Evolutionary conservation across 1,140 invertebrate species (phyloP).

Genomic region (Diorhabda sublineata): DNA sequence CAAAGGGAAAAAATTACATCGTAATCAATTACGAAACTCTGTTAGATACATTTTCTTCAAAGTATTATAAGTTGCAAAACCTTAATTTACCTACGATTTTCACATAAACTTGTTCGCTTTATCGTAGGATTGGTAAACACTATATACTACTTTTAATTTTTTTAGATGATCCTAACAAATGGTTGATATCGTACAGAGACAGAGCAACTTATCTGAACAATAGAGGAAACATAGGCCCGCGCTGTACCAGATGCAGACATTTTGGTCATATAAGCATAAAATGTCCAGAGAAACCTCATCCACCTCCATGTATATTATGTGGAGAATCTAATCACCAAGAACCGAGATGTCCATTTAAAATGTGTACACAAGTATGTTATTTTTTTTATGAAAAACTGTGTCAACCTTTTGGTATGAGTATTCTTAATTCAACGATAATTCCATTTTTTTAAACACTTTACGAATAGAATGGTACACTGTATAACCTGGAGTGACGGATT

Average conservation of each 20-base stretch:
- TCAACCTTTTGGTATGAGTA: too few relatives aligned
- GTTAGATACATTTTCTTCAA: too few relatives aligned
- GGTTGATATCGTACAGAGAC: constrained; percentile 49
- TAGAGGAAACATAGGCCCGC: constrained; percentile 38
- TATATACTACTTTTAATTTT: background rate
- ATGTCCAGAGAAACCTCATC: constrained; percentile 46
- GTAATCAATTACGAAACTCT: too few relatives aligned
- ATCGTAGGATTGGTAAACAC: too few relatives aligned
- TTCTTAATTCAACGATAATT: too few relatives aligned
- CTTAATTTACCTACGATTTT: too few relatives aligned
- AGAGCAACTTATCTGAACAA: constrained; percentile 20
- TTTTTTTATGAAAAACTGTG: background rate
- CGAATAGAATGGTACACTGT: too few relatives aligned
- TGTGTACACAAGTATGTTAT: constrained; percentile 61
- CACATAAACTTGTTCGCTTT: too few relatives aligned
- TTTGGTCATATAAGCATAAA: constrained; percentile 54
- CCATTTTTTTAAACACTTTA: too few relatives aligned
- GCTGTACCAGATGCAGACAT: constrained; percentile 56
- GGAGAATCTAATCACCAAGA: constrained; percentile 58
- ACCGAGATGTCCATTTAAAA: constrained; percentile 58
- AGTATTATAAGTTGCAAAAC: too few relatives aligned
- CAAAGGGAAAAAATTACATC: too few relatives aligned
- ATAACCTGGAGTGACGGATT: too few relatives aligned
- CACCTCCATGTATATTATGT: constrained; percentile 59
- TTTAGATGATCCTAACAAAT: constrained; percentile 48